These are phyloP conservation scores for Rhagonycha lutea DNA, from an alignment of 2,888 invertebrate species.

Conservation along the genomic window DNA sequence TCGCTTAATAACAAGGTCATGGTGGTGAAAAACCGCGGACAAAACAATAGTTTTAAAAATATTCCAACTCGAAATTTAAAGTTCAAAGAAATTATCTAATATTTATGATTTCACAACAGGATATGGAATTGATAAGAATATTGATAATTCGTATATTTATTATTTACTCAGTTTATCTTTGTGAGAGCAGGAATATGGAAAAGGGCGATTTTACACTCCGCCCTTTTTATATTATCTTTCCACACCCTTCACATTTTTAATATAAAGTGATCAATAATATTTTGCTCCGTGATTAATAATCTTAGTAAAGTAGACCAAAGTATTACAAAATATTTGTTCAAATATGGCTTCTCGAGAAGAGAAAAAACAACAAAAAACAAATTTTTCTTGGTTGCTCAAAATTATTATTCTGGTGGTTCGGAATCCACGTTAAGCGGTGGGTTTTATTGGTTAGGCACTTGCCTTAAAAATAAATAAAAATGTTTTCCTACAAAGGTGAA, in stretches of 20 bases:
- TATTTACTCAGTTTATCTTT: conserved; percentile 20
- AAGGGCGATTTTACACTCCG: conserved; percentile 10
- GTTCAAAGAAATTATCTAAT: conserved; percentile 10
- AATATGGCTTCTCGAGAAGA: background rate
- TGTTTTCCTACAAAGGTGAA: too few species aligned
- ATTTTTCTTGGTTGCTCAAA: background rate
- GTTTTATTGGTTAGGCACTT: too few species aligned
- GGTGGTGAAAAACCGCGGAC: conserved; percentile 20
- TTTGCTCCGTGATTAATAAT: background rate
- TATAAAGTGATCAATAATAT: background rate
- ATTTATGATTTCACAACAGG: conserved; percentile 1
- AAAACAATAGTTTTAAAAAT: background rate
- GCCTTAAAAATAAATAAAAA: too few species aligned
- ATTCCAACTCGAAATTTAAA: background rate
- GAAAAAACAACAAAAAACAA: too few species aligned
- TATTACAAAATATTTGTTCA: background rate
- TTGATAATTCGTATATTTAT: conserved; percentile 3
- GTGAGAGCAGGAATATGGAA: conserved; percentile 14
- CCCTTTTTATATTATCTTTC: conserved; percentile 18
- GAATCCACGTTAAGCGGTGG: too few species aligned
- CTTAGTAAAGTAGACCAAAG: background rate
- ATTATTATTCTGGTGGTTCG: background rate
- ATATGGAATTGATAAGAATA: conserved; percentile 12
- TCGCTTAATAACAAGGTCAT: conserved; percentile 4
- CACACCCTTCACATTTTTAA: conserved; percentile 4